These are phyloP conservation scores for Acromyrmex echinatior DNA, from an alignment of 1,140 invertebrate genomes.

Conservation along the genomic window DNA sequence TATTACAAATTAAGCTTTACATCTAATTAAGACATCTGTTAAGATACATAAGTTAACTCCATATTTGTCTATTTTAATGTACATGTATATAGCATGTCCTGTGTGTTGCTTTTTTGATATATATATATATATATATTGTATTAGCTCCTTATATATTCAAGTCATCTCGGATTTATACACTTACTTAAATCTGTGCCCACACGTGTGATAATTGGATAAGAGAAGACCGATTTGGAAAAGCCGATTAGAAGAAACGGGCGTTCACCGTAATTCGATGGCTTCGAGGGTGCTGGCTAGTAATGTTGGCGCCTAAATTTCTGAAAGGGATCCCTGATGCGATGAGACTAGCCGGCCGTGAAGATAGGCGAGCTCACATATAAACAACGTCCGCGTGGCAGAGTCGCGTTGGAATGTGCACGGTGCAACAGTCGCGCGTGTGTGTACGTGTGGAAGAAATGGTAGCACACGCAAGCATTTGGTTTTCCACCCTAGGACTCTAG, in stretches of 20 bases:
- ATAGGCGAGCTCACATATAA: conserved; percentile 53
- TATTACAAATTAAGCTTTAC: not conserved
- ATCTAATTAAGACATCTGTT: not conserved
- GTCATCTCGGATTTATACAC: not conserved
- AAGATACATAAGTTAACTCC: not conserved
- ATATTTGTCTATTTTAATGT: not conserved
- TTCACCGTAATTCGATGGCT: conserved; percentile 52
- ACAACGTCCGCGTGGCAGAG: conserved; percentile 31
- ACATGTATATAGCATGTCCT: not conserved
- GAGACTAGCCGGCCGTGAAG: conserved; percentile 18
- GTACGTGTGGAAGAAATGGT: conserved; percentile 3
- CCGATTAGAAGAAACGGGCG: not conserved
- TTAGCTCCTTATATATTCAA: not conserved
- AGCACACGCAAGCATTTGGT: not conserved
- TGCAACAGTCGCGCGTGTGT: not conserved
- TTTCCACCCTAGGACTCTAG: conserved; percentile 12
- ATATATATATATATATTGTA: not conserved
- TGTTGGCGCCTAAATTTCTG: conserved; percentile 71
- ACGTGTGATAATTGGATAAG: not conserved
- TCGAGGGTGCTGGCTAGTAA: conserved; percentile 23
- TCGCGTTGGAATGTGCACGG: conserved; percentile 27
- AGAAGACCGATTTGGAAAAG: not conserved
- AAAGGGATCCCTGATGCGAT: not conserved
- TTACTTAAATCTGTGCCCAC: not conserved
- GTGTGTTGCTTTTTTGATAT: not conserved